phyloP scores from a whole-genome alignment of 2,113 vertebrate species.

The Xenopus tropicalis region DNA sequence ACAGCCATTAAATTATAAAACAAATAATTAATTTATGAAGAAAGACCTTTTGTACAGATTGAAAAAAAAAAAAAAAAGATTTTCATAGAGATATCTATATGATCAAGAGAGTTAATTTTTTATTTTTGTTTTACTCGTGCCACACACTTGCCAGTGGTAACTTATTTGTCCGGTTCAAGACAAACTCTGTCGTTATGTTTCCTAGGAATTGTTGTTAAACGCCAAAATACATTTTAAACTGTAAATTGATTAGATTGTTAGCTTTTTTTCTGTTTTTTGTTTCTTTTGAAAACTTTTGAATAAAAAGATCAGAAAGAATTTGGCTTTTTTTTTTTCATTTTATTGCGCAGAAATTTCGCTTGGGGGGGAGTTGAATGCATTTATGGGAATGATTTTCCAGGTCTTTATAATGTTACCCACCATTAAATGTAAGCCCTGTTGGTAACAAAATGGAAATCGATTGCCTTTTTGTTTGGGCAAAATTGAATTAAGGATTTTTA shows the following conservation, averaged over 20 bases:
- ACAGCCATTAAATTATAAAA: conserved; percentile 99
- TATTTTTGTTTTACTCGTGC: conserved; percentile 91
- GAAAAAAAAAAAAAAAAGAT: conserved; percentile 84
- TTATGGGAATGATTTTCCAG: too few species aligned
- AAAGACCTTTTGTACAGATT: conserved; percentile 98
- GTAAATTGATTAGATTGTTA: conserved; percentile 90
- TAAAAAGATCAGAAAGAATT: conserved; percentile 75
- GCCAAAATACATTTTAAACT: conserved; percentile 89
- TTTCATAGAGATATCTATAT: conserved; percentile 98
- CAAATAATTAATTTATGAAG: conserved; percentile 97
- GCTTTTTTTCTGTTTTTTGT: conserved; percentile 88
- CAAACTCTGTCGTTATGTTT: conserved; percentile 87
- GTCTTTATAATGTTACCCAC: too few species aligned
- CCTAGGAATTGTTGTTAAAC: conserved; percentile 88
- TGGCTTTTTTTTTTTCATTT: conserved; percentile 8
- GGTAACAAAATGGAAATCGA: too few species aligned
- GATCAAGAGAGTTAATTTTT: conserved; percentile 93
- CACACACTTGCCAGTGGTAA: conserved; percentile 94
- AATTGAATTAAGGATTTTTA: too few species aligned
- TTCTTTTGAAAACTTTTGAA: conserved; percentile 93
- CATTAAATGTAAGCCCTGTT: too few species aligned
- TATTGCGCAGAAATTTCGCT: background rate
- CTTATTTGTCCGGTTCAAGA: conserved; percentile 92
- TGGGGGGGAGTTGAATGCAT: too few species aligned
- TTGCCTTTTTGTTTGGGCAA: too few species aligned